Percentiles rank a stretch among this genome's conserved stretches.
Conservation (phyloP, 2,113 vertebrate species). For the Garra rufa region DNA sequence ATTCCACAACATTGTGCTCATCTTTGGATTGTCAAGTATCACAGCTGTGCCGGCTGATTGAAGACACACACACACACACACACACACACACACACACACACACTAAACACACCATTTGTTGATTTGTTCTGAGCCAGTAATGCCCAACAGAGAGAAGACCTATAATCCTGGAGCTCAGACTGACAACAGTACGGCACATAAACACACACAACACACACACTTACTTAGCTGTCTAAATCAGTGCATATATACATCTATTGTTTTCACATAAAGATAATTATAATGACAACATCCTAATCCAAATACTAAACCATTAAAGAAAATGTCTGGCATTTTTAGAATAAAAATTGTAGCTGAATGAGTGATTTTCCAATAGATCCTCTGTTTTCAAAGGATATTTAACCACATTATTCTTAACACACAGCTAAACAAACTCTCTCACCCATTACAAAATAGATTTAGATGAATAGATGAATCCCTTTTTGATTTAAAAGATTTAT, state of each 20-base stretch:
- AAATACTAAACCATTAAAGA: not conserved
- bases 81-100: conserved; percentile 34
- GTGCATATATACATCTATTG: not conserved
- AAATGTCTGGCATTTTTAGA: not conserved
- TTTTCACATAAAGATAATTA: not conserved
- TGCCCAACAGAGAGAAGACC: conserved; percentile 35
- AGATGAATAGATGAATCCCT: no score
- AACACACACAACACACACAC: not conserved
- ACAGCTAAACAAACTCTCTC: not conserved
- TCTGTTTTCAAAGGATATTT: no score
- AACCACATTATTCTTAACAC: no score
- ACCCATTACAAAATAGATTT: no score
- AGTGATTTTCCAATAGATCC: no score
- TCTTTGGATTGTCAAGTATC: not conserved
- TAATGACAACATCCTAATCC: not conserved
- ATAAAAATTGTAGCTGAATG: not conserved
- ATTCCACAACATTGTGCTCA: not conserved
- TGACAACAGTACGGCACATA: not conserved
- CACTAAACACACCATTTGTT: conserved; percentile 40
- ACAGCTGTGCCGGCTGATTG: not conserved
- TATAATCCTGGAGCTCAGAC: conserved; percentile 41
- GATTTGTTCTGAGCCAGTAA: conserved; percentile 48
- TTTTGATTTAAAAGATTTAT: not conserved
- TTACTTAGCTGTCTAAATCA: not conserved
- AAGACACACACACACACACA: conserved; percentile 16